Percentiles rank a stretch among this genome's conserved stretches.
phyloP scores from a whole-genome alignment of 1,140 invertebrate genomes.

The Piezodorus guildinii region DNA sequence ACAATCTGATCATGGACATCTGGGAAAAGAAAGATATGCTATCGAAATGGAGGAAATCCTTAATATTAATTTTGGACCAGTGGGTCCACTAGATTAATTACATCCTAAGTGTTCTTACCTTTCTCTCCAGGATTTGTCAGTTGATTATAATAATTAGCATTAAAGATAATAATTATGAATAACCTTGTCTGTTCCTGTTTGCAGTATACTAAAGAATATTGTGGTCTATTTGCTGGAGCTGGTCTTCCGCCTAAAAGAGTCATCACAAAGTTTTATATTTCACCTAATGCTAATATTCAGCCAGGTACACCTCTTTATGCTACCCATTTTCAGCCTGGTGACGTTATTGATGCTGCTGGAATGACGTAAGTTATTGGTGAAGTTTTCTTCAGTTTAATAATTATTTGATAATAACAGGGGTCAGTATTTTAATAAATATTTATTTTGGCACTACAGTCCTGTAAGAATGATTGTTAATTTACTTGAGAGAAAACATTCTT shows the following conservation, averaged over 20 bases:
- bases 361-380: slow-evolving; percentile 65
- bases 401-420: not conserved
- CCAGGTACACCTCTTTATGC: slow-evolving; percentile 83
- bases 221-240: slow-evolving; percentile 68
- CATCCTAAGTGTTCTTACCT: too few relatives aligned
- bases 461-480: too few relatives aligned
- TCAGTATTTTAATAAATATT: not conserved
- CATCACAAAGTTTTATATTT: slow-evolving; percentile 72
- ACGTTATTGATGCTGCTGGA: slow-evolving; percentile 78
- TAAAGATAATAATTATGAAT: not conserved
- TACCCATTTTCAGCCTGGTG: slow-evolving; percentile 81
- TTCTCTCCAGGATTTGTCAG: too few relatives aligned
- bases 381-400: not conserved
- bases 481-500: too few relatives aligned
- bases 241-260: slow-evolving; percentile 82
- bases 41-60: too few relatives aligned
- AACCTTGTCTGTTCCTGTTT: slow-evolving; percentile 25
- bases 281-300: slow-evolving; percentile 72
- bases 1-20: too few relatives aligned
- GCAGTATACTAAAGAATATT: slow-evolving; percentile 79
- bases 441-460: too few relatives aligned
- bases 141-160: too few relatives aligned
- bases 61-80: too few relatives aligned
- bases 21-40: too few relatives aligned
- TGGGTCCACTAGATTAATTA: too few relatives aligned